These are phyloP conservation scores for Electrophaes corylata DNA, from an alignment of 2,888 invertebrate genomes.

Conservation along the genomic window DNA sequence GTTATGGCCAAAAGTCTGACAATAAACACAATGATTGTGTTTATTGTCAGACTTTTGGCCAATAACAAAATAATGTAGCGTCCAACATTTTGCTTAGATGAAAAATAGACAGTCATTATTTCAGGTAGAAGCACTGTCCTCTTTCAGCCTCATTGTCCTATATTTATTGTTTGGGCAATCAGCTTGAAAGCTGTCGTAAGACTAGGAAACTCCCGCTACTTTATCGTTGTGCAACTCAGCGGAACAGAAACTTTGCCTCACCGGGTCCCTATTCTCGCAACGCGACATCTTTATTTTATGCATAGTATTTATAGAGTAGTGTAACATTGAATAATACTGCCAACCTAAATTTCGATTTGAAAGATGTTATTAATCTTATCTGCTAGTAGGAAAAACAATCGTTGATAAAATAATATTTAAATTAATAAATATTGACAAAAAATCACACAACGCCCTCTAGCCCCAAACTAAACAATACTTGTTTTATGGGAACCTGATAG, in stretches of 20 bases:
- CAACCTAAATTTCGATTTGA: not conserved
- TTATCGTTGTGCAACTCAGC: constrained; percentile 33
- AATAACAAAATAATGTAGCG: no score
- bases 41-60: no score
- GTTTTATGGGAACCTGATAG: no score
- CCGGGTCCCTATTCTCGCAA: constrained; percentile 17
- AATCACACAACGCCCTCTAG: no score
- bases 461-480: no score
- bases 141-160: constrained; percentile 47
- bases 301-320: not conserved
- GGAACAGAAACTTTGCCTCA: constrained; percentile 35
- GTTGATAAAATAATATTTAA: no score
- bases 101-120: not conserved
- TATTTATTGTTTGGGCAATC: constrained; percentile 74
- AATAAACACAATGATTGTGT: no score
- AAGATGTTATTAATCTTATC: no score
- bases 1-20: no score
- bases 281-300: not conserved
- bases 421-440: no score
- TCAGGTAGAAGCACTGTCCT: constrained; percentile 34
- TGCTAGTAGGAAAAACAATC: no score
- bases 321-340: not conserved
- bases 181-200: constrained; percentile 62
- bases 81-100: not conserved
- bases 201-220: constrained; percentile 36